Conservation (phyloP, 2,888 invertebrate species). For the Aspidapion aeneum region DNA sequence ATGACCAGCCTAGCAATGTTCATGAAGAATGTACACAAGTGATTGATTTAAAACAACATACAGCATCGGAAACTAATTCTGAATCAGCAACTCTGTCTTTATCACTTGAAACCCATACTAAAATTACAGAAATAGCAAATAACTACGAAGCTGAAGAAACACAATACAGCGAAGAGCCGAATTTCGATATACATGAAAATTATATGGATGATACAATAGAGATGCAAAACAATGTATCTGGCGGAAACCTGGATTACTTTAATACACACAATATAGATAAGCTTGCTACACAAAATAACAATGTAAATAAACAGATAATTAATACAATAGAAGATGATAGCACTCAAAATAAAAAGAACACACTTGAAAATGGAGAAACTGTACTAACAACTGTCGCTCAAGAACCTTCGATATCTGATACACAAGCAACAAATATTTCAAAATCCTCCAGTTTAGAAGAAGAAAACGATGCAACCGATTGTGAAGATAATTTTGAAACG, state of each 20-base stretch:
- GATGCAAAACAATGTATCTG: constrained; percentile 5
- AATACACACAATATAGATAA: background rate
- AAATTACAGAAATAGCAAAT: background rate
- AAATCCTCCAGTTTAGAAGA: background rate
- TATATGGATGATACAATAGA: constrained; percentile 15
- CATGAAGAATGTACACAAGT: background rate
- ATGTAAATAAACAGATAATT: background rate
- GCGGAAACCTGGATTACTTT: background rate
- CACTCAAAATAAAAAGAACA: background rate
- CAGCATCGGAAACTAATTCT: background rate
- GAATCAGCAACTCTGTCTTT: background rate
- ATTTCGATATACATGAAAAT: background rate
- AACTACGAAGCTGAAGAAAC: background rate
- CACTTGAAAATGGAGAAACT: background rate
- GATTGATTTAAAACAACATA: background rate
- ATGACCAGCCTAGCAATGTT: background rate
- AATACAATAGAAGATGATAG: background rate
- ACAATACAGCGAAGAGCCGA: background rate
- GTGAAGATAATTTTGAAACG: constrained; percentile 5
- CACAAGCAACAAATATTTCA: background rate
- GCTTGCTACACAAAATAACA: background rate
- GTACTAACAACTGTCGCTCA: background rate
- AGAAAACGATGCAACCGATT: constrained; percentile 10
- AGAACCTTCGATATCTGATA: background rate
- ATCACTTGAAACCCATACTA: background rate